Evolutionary conservation across 2,797 vertebrate genomes (phyloP), one percentile per base, ranked within the genome.

Genomic region (Ispidina lecontei): DNA sequence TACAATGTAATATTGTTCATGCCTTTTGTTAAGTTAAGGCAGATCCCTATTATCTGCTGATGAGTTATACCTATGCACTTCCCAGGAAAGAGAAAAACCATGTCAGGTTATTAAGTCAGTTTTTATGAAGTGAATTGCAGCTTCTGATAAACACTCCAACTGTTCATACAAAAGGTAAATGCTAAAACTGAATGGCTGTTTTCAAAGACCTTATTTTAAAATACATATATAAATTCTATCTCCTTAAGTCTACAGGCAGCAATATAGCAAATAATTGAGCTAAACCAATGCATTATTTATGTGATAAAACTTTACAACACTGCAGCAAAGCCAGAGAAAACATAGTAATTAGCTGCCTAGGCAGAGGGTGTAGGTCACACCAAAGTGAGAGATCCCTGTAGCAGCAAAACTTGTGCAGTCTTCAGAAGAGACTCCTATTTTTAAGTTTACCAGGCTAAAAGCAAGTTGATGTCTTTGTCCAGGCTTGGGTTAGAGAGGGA

Each of bases 361-460:
- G 15, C 33, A 75, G 51, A 26, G 22, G 14, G 12, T 10, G 4
- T 37, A 47, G 4, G 18, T 69, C 70, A 84, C 10, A 44, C 11
- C 33, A 44, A 28, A 79, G 11, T 12, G 55, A 43, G 26, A 70
- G 9, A n/a, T 21, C 55, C 55, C 80, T 63, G 44, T 25, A 74
- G 78, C 10, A 25, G 12, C 7, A 43, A 71, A 91, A 65, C 5
- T 26, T 39, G 18, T 0, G 0, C 39, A n/a, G 29, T 11, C 29
- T 37, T 74, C 46, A 84, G 31, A 11, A 16, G 15, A 43, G 12
- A 44, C 8, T 8, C 3, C 28, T 73, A 41, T 60, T 92, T 93
- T 74, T 80, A 73, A 70, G 47, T 76, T 67, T 15, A 26, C 20
- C 47, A 69, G 35, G 60, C 56, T 76, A 54, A 84, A 76, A 47